Conservation (phyloP, 1,140 invertebrate genomes). For the Brachionus koreanus region DNA sequence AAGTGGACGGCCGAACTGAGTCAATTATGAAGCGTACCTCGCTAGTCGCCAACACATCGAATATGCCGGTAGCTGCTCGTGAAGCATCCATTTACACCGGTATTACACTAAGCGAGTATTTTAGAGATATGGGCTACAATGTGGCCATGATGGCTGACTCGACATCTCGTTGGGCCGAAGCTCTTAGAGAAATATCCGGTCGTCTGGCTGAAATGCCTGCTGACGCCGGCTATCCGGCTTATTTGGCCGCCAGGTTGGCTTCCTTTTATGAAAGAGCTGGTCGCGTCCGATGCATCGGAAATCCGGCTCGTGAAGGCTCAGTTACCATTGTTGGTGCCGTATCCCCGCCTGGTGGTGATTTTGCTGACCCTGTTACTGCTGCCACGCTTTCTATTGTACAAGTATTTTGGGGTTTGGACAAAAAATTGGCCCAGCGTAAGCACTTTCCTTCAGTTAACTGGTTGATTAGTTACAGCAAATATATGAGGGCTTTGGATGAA, state of each 20-base stretch:
- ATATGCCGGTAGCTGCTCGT: constrained; percentile 99
- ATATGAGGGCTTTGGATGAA: constrained; percentile 93
- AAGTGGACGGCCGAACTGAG: constrained; percentile 89
- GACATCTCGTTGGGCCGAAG: constrained; percentile 99
- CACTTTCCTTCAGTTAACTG: constrained; percentile 99
- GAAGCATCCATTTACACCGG: constrained; percentile 99
- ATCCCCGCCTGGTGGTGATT: constrained; percentile 98
- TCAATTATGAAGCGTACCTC: constrained; percentile 99
- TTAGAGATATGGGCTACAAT: constrained; percentile 98
- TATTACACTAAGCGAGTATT: constrained; percentile 97
- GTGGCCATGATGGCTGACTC: constrained; percentile 99
- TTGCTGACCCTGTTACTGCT: constrained; percentile 98
- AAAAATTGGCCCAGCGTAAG: constrained; percentile 97
- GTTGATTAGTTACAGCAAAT: constrained; percentile 99
- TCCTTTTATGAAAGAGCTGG: constrained; percentile 99
- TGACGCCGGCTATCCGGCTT: constrained; percentile 93
- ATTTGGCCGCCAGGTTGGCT: constrained; percentile 91
- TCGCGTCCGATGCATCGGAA: constrained; percentile 90
- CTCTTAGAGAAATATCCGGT: constrained; percentile 98
- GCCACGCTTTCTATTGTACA: constrained; percentile 98
- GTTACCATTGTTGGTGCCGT: constrained; percentile 99
- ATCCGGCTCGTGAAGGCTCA: constrained; percentile 92
- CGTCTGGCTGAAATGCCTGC: constrained; percentile 99
- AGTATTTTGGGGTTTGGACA: constrained; percentile 99
- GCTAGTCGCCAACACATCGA: constrained; percentile 97